These are phyloP conservation scores for Zeus faber DNA, from an alignment of 2,113 vertebrate species.

Conservation along the genomic window DNA sequence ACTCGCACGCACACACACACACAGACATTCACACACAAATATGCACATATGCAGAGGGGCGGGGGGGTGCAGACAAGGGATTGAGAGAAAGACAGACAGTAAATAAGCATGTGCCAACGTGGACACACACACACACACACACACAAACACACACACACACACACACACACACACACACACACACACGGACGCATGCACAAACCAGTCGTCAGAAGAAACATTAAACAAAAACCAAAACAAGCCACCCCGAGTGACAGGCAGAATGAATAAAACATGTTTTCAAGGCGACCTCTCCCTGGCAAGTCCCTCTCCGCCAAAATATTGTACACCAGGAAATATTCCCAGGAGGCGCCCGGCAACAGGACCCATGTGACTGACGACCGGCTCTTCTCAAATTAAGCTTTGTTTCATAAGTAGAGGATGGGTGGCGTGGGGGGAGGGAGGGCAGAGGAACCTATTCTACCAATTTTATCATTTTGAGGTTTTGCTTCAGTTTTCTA, in stretches of 20 bases:
- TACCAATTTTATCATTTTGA: neutral
- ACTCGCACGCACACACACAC: slow-evolving; percentile 47
- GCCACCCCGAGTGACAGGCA: slow-evolving; percentile 36
- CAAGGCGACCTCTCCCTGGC: slow-evolving; percentile 31
- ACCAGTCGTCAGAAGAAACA: slow-evolving; percentile 45
- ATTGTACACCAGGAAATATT: slow-evolving; percentile 47
- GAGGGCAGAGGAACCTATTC: slow-evolving; percentile 5
- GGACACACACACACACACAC: neutral
- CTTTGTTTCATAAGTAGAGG: slow-evolving; percentile 35
- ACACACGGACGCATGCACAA: slow-evolving; percentile 10
- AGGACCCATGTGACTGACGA: slow-evolving; percentile 37
- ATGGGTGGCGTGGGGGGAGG: slow-evolving; percentile 26
- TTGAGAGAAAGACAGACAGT: neutral
- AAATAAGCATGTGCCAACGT: neutral
- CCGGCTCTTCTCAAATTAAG: slow-evolving; percentile 25
- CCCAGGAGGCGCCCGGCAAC: slow-evolving; percentile 36
- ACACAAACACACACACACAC: slow-evolving; percentile 9
- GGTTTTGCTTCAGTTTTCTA: slow-evolving; percentile 1
- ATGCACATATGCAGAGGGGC: neutral
- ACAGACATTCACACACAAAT: slow-evolving; percentile 15
- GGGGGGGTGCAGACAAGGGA: neutral
- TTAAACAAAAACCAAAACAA: slow-evolving; percentile 58
- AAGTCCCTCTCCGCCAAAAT: slow-evolving; percentile 38
- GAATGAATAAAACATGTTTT: slow-evolving; percentile 63
- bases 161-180: slow-evolving; percentile 13